phyloP scores from a whole-genome alignment of 2,888 invertebrate genomes.

The Phaedon cochleariae region DNA sequence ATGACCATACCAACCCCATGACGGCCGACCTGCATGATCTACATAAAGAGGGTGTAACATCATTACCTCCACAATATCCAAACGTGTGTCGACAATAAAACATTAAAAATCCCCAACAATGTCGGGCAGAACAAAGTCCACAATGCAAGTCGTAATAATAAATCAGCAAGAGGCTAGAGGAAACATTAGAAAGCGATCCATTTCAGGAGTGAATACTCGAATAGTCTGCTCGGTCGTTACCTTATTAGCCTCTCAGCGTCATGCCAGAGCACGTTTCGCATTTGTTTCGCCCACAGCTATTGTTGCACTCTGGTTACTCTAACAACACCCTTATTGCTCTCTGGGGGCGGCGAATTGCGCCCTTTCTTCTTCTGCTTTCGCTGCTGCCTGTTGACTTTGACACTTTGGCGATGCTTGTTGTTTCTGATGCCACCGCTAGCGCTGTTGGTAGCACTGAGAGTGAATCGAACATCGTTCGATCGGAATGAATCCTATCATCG shows the following conservation, averaged over 20 bases:
- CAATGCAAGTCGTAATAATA: conserved; percentile 54
- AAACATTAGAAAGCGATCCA: conserved; percentile 56
- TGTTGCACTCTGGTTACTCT: conserved; percentile 47
- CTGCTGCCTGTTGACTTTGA: conserved; percentile 16
- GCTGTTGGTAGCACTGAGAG: not conserved
- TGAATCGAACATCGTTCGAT: not conserved
- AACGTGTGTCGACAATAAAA: conserved; percentile 59
- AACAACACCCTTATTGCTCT: conserved; percentile 43
- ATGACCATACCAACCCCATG: not conserved
- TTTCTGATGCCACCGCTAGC: conserved; percentile 12
- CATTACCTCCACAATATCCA: conserved; percentile 34
- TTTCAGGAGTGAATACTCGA: conserved; percentile 42
- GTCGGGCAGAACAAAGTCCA: conserved; percentile 43
- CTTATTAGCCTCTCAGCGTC: conserved; percentile 54
- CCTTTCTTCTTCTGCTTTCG: conserved; percentile 13
- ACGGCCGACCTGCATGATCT: not conserved
- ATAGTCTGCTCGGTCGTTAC: conserved; percentile 48
- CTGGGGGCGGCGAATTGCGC: conserved; percentile 21
- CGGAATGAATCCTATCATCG: no score
- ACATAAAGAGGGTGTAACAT: conserved; percentile 22
- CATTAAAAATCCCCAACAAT: conserved; percentile 40
- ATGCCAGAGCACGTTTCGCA: conserved; percentile 57
- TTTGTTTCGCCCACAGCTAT: conserved; percentile 57
- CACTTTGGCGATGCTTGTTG: conserved; percentile 20
- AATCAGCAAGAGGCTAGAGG: conserved; percentile 53